These are phyloP conservation scores for Sebastes elongatus DNA, from an alignment of 2,797 vertebrate species.

Conservation along the genomic window DNA sequence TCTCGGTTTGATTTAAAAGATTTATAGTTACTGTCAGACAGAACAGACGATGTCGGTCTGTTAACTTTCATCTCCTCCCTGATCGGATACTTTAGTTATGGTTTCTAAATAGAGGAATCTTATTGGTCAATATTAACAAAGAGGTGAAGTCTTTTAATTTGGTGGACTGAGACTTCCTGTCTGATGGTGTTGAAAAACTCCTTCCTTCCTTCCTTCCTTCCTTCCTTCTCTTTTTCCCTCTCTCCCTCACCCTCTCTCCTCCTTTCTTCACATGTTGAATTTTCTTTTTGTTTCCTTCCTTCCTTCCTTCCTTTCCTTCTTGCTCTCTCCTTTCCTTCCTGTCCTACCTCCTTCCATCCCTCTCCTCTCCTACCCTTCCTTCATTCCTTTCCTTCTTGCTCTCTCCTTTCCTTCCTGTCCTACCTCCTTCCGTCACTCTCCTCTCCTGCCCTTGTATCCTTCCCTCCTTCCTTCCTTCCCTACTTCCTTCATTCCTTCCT, in stretches of 20 bases:
- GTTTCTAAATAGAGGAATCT: not conserved
- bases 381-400: not conserved
- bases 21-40: not conserved
- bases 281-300: not conserved
- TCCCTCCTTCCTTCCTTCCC: not conserved
- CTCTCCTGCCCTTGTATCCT: not conserved
- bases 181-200: constrained; percentile 7
- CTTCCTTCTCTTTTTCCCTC: not conserved
- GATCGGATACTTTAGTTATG: not conserved
- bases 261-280: not conserved
- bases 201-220: not conserved
- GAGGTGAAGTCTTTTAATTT: not conserved
- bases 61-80: too few relatives aligned
- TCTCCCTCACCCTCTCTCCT: constrained; percentile 23
- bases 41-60: too few relatives aligned
- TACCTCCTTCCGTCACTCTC: not conserved
- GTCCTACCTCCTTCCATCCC: too few relatives aligned
- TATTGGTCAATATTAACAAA: not conserved
- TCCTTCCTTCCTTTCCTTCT: not conserved
- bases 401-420: not conserved
- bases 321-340: not conserved
- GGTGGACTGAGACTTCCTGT: not conserved
- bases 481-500: not conserved
- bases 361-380: not conserved
- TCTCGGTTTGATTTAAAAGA: not conserved